Base-by-base conservation (phyloP, 2,888 invertebrate species). In the Isoperla grammatica region DNA sequence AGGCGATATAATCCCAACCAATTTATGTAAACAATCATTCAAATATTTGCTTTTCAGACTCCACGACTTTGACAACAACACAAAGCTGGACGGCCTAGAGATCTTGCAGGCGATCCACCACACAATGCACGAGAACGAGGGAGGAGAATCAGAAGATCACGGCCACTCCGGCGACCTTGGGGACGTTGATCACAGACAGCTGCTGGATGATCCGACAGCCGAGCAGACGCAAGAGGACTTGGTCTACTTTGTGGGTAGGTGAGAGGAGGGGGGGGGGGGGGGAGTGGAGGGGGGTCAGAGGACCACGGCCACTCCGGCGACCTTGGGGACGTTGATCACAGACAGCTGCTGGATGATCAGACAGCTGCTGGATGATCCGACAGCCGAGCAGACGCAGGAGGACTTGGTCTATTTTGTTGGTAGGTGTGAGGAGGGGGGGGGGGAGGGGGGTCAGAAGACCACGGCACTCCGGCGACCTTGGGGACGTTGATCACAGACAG, bases 11-110 rank as follows among this genome's bases (percentile, higher is more conserved):
- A n/a, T n/a, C n/a, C n/a, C n/a, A n/a, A n/a, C n/a, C n/a, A n/a
- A n/a, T n/a, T n/a, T n/a, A n/a, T n/a, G n/a, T n/a, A n/a, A n/a
- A n/a, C n/a, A n/a, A n/a, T n/a, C n/a, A n/a, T n/a, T n/a, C n/a
- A n/a, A n/a, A n/a, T n/a, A n/a, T n/a, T n/a, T n/a, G n/a, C n/a
- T 42, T 23, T 66, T 13, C 63, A 79, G 79, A 60, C 77, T 88
- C 15, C 96, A 96, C 69, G 96, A 96, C 72, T 87, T 86, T 65
- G 94, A 95, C 71, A 89, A 88, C 71, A 94, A 96, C 72, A 87
- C 87, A 1, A 88, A 87, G 69, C 76, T 96, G 61, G 95, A 96
- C 72, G 95, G 95, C 0, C 75, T 94, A 61, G 96, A 96, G 77
- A 83, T 96, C 69, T 76, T 95, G 56, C 82, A 89, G 75, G 91